Conservation (phyloP, 2,888 invertebrate genomes). For the Ophonus ardosiacus region DNA sequence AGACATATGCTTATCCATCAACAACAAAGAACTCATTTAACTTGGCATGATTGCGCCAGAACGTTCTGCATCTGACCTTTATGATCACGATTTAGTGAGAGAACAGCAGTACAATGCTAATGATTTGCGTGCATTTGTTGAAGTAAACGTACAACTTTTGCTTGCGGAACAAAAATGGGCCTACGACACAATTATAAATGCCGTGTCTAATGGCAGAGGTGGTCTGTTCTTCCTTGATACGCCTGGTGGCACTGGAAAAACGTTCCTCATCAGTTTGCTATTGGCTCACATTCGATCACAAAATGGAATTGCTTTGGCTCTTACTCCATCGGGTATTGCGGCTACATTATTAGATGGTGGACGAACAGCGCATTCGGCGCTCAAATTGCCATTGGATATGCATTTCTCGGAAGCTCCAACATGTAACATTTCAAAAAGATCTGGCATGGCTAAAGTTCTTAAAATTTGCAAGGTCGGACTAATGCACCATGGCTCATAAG, state of each 20-base stretch:
- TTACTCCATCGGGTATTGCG: slow-evolving; percentile 73
- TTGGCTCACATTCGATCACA: slow-evolving; percentile 70
- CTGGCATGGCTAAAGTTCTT: slow-evolving; percentile 71
- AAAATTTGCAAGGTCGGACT: slow-evolving; percentile 72
- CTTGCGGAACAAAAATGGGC: slow-evolving; percentile 67
- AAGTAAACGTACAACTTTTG: slow-evolving; percentile 65
- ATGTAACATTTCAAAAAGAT: slow-evolving; percentile 68
- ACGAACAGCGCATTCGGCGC: slow-evolving; percentile 73
- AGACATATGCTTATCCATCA: slow-evolving; percentile 61
- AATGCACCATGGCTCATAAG: slow-evolving; percentile 71
- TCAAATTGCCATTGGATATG: no score
- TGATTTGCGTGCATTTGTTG: slow-evolving; percentile 63
- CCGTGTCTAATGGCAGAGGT: slow-evolving; percentile 65
- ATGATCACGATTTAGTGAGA: slow-evolving; percentile 64
- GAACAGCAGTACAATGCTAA: slow-evolving; percentile 66
- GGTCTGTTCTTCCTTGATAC: slow-evolving; percentile 68
- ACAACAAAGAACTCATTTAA: slow-evolving; percentile 66
- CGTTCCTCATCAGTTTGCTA: slow-evolving; percentile 72
- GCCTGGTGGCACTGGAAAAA: slow-evolving; percentile 73
- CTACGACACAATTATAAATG: slow-evolving; percentile 68
- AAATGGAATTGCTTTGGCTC: slow-evolving; percentile 67
- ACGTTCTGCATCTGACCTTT: slow-evolving; percentile 65
- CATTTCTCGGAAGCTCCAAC: slow-evolving; percentile 70
- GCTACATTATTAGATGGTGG: slow-evolving; percentile 73
- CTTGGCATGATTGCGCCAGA: slow-evolving; percentile 69